These are phyloP conservation scores for Dasysyrphus tricinctus DNA, from an alignment of 2,888 invertebrate genomes.

Conservation along the genomic window DNA sequence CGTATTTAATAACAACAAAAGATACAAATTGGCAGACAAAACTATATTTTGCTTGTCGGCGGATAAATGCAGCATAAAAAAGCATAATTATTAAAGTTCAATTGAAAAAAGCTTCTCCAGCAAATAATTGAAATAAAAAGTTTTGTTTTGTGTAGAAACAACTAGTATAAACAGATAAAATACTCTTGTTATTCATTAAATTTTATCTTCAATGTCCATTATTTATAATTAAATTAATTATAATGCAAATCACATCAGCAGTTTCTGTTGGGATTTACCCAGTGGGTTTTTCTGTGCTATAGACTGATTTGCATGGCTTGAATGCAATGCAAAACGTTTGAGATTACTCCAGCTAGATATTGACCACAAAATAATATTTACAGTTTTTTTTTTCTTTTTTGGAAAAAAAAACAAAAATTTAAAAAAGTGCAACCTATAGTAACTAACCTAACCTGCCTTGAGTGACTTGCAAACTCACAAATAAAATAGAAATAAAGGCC, in stretches of 20 bases:
- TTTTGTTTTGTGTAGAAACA: not conserved
- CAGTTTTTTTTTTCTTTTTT: too few relatives aligned
- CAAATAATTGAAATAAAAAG: too few relatives aligned
- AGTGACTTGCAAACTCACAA: not conserved
- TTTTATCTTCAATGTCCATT: constrained; percentile 1
- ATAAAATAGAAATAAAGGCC: too few relatives aligned
- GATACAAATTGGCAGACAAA: too few relatives aligned
- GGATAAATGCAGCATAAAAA: too few relatives aligned
- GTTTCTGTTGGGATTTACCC: constrained; percentile 7
- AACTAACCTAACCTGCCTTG: not conserved
- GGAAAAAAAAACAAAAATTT: too few relatives aligned
- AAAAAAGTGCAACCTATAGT: too few relatives aligned
- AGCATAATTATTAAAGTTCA: too few relatives aligned
- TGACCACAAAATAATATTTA: too few relatives aligned
- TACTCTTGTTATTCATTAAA: not conserved
- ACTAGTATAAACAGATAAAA: not conserved
- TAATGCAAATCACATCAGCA: constrained; percentile 12
- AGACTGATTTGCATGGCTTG: not conserved
- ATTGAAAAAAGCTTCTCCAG: too few relatives aligned
- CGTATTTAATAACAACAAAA: too few relatives aligned
- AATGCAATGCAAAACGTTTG: not conserved
- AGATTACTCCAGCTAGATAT: not conserved
- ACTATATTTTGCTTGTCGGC: too few relatives aligned
- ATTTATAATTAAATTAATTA: constrained; percentile 6
- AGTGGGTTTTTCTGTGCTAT: not conserved